Evolutionary conservation across 2,113 vertebrate genomes (phyloP), one percentile per base, ranked within the genome.

Genomic region (Collichthys lucidus): DNA sequence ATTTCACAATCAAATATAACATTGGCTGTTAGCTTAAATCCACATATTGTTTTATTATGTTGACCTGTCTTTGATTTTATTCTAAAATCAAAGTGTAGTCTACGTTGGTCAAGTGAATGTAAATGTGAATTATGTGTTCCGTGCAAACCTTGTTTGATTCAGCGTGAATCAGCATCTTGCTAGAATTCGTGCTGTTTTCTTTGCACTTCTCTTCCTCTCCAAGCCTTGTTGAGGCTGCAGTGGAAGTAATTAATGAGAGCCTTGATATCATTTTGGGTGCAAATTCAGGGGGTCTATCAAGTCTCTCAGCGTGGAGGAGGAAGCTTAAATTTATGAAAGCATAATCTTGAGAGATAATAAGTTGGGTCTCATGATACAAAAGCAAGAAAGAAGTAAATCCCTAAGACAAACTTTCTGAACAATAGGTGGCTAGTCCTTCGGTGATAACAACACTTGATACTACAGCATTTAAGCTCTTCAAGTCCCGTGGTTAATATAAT

Each of bases 121-220:
- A 35, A 35, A 35, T 35, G 35, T 40, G 19, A 47, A 9, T 6
- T 62, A 8, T n/a, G 6, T 50, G 14, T 20, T 40, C 15, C 44
- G 15, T 69, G 46, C 71, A 60, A 24, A 35, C 52, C 3, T 17
- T 10, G 4, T 24, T 20, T 46, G 53, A 53, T 19, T 74, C 61
- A 66, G 22, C 47, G 24, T 67, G 70, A 67, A 14, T 74, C 62
- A 80, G 63, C 56, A 46, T 22, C n/a, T 81, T 35, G 22, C 35
- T 63, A 12, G 19, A 62, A 44, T 65, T 11, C 49, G n/a, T n/a
- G 14, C 46, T 61, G 22, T 59, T 72, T 49, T 73, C 42, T 22
- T 17, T 9, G 19, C 29, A 61, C 24, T 49, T 60, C 3, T 9
- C 35, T 49, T 17, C 29, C 22, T 10, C 40, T 47, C 20, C 6